phyloP scores from a whole-genome alignment of 2,888 invertebrate genomes.

The Carcina quercana region DNA sequence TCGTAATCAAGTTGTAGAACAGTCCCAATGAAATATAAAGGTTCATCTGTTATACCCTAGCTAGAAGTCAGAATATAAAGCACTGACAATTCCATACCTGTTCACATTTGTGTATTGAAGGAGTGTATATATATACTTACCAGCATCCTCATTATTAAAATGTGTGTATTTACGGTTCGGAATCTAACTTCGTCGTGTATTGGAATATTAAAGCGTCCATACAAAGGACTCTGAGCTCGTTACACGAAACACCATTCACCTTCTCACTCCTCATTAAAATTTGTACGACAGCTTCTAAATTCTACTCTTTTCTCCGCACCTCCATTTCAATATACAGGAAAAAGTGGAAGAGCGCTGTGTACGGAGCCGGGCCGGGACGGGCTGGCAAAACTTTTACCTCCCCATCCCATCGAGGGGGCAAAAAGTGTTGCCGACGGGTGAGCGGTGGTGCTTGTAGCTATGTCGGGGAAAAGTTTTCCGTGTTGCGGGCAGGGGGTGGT shows the following conservation, averaged over 20 bases:
- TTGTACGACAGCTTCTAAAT: constrained; percentile 72
- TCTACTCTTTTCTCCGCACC: constrained; percentile 73
- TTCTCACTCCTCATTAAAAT: constrained; percentile 72
- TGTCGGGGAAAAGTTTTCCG: constrained; percentile 73
- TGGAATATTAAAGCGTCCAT: constrained; percentile 42
- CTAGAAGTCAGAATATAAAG: neutral
- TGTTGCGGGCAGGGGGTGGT: constrained; percentile 62
- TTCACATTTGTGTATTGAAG: neutral
- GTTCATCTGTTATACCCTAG: too few species aligned
- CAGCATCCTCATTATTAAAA: constrained; percentile 21
- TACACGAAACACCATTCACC: constrained; percentile 48
- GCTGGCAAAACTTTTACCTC: constrained; percentile 69
- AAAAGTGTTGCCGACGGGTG: constrained; percentile 73
- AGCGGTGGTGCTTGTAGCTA: constrained; percentile 63
- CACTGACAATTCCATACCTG: neutral
- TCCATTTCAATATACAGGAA: constrained; percentile 75
- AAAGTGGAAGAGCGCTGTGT: constrained; percentile 73
- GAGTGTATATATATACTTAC: too few species aligned
- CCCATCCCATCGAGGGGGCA: constrained; percentile 61
- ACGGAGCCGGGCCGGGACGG: constrained; percentile 63
- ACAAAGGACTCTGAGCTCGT: constrained; percentile 44
- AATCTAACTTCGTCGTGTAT: constrained; percentile 26
- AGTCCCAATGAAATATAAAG: neutral
- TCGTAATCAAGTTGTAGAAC: too few species aligned
- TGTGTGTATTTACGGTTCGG: constrained; percentile 26